Evolutionary conservation across 2,888 invertebrate genomes (phyloP).

Genomic region (Eledone cirrhosa): DNA sequence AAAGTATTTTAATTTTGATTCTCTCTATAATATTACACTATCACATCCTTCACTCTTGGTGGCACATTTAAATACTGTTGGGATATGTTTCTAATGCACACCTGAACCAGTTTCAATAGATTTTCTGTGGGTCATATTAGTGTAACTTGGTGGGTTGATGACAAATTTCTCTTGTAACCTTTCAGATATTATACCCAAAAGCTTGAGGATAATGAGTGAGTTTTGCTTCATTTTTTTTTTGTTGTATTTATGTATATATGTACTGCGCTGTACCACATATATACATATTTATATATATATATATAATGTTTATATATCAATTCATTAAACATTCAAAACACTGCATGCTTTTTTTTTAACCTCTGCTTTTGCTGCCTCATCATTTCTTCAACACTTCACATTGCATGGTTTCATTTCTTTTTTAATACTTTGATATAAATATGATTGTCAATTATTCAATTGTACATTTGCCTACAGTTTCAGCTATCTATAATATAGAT

Average conservation of each 20-base stretch:
- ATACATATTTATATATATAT: too few relatives aligned
- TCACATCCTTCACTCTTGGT: too few relatives aligned
- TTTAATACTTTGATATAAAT: background rate
- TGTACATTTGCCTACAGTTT: background rate
- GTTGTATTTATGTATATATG: background rate
- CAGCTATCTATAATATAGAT: background rate
- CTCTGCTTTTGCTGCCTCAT: background rate
- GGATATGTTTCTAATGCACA: background rate
- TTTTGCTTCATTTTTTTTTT: conserved; percentile 33
- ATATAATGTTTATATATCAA: too few relatives aligned
- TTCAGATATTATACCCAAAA: conserved; percentile 55
- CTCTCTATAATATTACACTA: too few relatives aligned
- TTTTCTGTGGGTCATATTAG: background rate
- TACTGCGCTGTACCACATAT: too few relatives aligned
- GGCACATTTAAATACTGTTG: too few relatives aligned
- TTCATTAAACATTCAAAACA: too few relatives aligned
- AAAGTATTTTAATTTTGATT: too few relatives aligned
- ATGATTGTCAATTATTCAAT: background rate
- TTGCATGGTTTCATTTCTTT: background rate
- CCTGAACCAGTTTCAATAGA: conserved; percentile 15
- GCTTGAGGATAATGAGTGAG: conserved; percentile 62
- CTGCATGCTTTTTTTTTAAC: too few relatives aligned
- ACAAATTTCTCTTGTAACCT: conserved; percentile 31
- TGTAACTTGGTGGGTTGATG: conserved; percentile 8
- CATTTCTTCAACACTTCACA: too few relatives aligned